Base-by-base conservation (phyloP, 1,140 invertebrate genomes). In the Magallana ariakensis region DNA sequence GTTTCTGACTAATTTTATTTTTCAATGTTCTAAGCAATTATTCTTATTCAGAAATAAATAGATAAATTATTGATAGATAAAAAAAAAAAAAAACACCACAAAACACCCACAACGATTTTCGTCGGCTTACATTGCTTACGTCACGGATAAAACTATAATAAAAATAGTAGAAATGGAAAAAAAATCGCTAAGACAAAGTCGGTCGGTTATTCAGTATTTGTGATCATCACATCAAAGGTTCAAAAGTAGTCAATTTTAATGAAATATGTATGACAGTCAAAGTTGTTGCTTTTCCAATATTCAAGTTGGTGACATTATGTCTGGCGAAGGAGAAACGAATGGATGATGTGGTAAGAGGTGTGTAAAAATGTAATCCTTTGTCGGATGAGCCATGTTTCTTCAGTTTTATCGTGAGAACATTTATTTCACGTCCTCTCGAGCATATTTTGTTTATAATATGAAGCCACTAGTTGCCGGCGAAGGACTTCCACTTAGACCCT, bases 51-150 rank as follows among this genome's bases (percentile, higher is more conserved):
- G 66, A 75, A 22, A 19, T 75, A 11, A n/a, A 13, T 13, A 75
- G 22, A 75, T 75, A 26, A 75, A 75, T 75, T 75, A 75, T 75
- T 75, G 66, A 19, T 26, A 26, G 66, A 75, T 75, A 75, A 75
- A 46, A 46, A 46, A 46, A n/a, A n/a, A n/a, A n/a, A n/a, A n/a
- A n/a, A n/a, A n/a, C n/a, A n/a, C n/a, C n/a, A n/a, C n/a, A n/a
- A n/a, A 46, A 46, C 33, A 22, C 66, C 9, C 11, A 26, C 8
- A 10, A 75, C 33, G 15, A 46, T 75, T 70, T 26, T 19, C 9
- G 16, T 75, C 22, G 22, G 19, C 22, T 26, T 2, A 26, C 33
- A 19, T 75, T 7, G 33, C 9, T 22, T 75, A 26, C 66, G 66
- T 75, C 66, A 75, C 10, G 15, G 66, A 75, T 22, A 75, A 75